phyloP scores from a whole-genome alignment of 1,140 invertebrate genomes.

The Araneus ventricosus region DNA sequence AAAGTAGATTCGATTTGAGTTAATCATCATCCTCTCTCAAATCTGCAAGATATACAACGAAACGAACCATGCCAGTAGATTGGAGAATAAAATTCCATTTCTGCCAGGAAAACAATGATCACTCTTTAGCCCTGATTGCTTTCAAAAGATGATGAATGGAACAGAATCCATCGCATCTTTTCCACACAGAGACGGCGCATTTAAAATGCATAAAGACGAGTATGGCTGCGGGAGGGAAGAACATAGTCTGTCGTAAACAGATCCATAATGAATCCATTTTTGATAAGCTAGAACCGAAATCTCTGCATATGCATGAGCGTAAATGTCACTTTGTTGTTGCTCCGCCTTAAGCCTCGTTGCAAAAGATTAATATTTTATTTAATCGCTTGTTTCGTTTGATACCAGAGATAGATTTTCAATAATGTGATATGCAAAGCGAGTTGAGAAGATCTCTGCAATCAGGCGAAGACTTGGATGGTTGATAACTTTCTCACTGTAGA shows the following conservation, averaged over 20 bases:
- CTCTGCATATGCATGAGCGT: conserved; percentile 25
- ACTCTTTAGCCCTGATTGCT: conserved; percentile 1
- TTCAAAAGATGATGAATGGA: conserved; percentile 24
- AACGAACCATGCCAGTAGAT: not conserved
- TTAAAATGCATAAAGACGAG: conserved; percentile 37
- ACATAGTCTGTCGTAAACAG: conserved; percentile 12
- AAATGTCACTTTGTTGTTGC: conserved; percentile 2
- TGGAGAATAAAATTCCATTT: not conserved
- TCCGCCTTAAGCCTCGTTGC: not conserved
- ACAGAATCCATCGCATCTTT: not conserved
- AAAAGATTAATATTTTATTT: conserved; percentile 32
- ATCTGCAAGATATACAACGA: not conserved
- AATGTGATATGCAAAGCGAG: not conserved
- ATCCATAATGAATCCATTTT: conserved; percentile 28
- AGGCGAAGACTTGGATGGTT: not conserved
- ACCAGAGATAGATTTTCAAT: not conserved
- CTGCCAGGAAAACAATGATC: not conserved
- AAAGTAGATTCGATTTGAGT: not conserved
- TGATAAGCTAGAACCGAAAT: conserved; percentile 14
- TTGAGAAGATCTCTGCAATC: not conserved
- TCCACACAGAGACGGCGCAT: not conserved
- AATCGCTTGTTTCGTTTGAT: conserved; percentile 14
- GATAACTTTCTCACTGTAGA: not conserved
- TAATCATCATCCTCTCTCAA: not conserved
- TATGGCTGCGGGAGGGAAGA: not conserved